A percentile compares a stretch with the other conserved stretches of the same genome.
phyloP scores from a whole-genome alignment of 1,140 invertebrate species.

The Sogatella furcifera region DNA sequence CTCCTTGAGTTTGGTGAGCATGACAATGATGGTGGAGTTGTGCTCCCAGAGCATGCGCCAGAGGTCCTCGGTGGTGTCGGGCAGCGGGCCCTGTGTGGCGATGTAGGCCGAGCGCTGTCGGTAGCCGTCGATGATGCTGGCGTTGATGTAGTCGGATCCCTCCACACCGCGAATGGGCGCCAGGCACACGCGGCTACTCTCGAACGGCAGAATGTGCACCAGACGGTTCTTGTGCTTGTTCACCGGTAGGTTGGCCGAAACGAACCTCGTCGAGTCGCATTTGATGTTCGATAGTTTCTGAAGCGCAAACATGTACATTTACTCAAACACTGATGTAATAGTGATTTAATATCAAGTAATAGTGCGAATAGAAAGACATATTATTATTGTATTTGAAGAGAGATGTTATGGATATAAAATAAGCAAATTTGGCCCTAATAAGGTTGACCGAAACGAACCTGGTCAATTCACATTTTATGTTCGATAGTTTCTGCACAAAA shows the following conservation, averaged over 20 bases:
- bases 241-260: conserved; percentile 88
- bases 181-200: conserved; percentile 88
- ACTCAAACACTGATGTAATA: no score
- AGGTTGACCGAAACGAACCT: no score
- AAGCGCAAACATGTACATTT: conserved; percentile 21
- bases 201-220: conserved; percentile 95
- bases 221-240: conserved; percentile 96
- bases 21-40: conserved; percentile 98
- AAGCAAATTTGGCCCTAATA: no score
- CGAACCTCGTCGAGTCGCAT: conserved; percentile 85
- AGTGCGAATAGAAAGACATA: no score
- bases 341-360: no score
- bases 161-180: conserved; percentile 84
- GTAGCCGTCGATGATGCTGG: conserved; percentile 94
- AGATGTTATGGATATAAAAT: no score
- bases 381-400: no score
- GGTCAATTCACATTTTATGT: no score
- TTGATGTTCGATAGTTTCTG: conserved; percentile 89
- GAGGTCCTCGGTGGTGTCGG: conserved; percentile 94
- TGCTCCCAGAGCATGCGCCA: conserved; percentile 99
- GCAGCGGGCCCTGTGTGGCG: conserved; percentile 93
- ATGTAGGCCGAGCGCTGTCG: conserved; percentile 89
- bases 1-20: conserved; percentile 95
- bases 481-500: no score
- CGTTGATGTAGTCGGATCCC: conserved; percentile 98